These are phyloP conservation scores for Papilio gigon DNA, from an alignment of 2,888 invertebrate genomes.

Conservation along the genomic window DNA sequence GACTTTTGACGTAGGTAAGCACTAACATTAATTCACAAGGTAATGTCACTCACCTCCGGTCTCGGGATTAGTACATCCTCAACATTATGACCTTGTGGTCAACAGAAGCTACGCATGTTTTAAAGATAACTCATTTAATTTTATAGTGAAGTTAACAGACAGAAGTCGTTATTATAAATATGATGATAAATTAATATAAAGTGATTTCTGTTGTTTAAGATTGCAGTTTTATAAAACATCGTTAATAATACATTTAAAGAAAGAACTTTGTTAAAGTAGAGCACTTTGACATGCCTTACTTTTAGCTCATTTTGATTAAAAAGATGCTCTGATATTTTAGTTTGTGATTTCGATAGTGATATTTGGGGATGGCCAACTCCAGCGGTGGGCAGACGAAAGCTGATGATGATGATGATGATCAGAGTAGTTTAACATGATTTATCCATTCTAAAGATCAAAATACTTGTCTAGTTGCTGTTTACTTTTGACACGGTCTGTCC, in stretches of 20 bases:
- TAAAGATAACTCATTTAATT: constrained; percentile 6
- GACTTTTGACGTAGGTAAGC: constrained; percentile 12
- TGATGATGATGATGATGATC: no score
- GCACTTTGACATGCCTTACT: background rate
- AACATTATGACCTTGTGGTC: constrained; percentile 22
- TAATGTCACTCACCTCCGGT: constrained; percentile 34
- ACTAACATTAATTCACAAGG: constrained; percentile 18
- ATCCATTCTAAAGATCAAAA: background rate
- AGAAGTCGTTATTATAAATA: no score
- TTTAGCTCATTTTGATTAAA: background rate
- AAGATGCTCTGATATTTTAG: background rate
- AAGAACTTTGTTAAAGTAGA: background rate
- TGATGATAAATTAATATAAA: no score
- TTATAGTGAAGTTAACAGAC: background rate
- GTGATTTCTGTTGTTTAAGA: background rate
- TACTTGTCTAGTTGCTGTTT: constrained; percentile 38
- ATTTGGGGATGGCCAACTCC: no score
- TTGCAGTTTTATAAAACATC: background rate
- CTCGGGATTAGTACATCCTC: constrained; percentile 28
- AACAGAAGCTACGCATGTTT: constrained; percentile 1
- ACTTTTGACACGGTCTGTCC: constrained; percentile 39
- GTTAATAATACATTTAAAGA: background rate
- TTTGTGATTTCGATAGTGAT: no score
- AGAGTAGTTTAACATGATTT: background rate
- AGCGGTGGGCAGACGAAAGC: no score